Conservation (phyloP, 1,140 invertebrate genomes). For the Pissodes strobi region DNA sequence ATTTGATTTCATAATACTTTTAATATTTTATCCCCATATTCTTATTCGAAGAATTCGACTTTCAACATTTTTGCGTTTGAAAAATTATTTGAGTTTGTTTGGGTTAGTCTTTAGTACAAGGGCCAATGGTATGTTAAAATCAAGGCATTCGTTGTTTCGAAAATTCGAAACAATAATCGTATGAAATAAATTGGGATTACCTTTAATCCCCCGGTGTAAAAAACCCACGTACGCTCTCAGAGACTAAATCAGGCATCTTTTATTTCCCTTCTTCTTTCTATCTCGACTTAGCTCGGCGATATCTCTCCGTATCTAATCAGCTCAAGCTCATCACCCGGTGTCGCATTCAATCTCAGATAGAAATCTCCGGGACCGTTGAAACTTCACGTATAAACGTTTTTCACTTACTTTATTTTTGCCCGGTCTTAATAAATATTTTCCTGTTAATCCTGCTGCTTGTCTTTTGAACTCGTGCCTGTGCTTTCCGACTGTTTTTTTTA, state of each 20-base stretch:
- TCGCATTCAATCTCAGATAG: conserved; percentile 35
- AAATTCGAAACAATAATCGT: too few relatives aligned
- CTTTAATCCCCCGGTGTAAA: background rate
- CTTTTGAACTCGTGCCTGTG: conserved; percentile 3
- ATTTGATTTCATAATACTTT: too few relatives aligned
- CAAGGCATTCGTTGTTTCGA: too few relatives aligned
- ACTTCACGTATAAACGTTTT: conserved; percentile 33
- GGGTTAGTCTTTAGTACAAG: too few relatives aligned
- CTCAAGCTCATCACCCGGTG: conserved; percentile 31
- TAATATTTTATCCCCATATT: too few relatives aligned
- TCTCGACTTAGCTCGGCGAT: conserved; percentile 20
- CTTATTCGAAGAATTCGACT: too few relatives aligned
- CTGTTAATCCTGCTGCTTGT: conserved; percentile 21
- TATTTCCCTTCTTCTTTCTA: conserved; percentile 21
- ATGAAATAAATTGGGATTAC: background rate
- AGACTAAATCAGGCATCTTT: conserved; percentile 23
- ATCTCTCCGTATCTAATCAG: conserved; percentile 32
- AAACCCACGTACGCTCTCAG: conserved; percentile 9
- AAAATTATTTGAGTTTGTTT: too few relatives aligned
- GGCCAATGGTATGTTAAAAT: too few relatives aligned
- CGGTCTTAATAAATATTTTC: conserved; percentile 32
- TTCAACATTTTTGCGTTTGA: too few relatives aligned
- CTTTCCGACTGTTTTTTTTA: background rate
- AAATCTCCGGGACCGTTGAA: conserved; percentile 30
- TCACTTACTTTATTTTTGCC: conserved; percentile 25